Evolutionary conservation across 2,888 invertebrate genomes (phyloP), one percentile per base, ranked within the genome.

Genomic region (Chamaedrilus cognettii): DNA sequence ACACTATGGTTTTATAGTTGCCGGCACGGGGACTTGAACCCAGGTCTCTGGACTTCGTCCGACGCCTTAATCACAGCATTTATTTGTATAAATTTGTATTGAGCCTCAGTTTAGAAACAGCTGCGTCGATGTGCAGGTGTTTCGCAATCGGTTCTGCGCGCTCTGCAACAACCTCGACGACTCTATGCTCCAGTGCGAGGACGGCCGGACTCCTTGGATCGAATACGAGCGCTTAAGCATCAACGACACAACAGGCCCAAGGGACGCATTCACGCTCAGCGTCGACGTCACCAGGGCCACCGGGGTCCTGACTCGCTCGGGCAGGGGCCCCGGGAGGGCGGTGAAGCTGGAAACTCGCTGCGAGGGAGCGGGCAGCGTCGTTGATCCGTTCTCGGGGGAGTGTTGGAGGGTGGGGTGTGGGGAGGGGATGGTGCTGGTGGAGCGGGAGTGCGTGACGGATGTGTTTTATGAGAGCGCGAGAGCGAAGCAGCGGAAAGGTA

Each of bases 141-240:
- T 35, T 51, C 61, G 57, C 34, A 68, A 68, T 58, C 59, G 50
- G 56, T 52, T 59, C 60, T 68, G 68, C 33, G 68, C 68, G 64
- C 51, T 35, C 11, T 68, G 68, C 56, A 64, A 68, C 34, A 31
- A 56, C n/a, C 23, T 60, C 2, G 56, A 60, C 4, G 57, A 64
- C 15, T 32, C 31, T 1, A 3, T 55, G 4, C 7, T 60, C 52
- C n/a, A 58, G 32, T 68, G 68, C 34, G 31, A 55, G 0, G 68
- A 68, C 33, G 33, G 55, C 5, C 55, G 55, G 23, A 52, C 55
- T 23, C 55, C 55, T 7, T 52, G 55, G 55, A 52, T 52, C 26
- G 55, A 52, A 52, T 52, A 19, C 55, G 55, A 52, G 7, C 55
- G 15, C 19, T n/a, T n/a, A n/a, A n/a, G n/a, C n/a, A n/a, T n/a